Conservation (phyloP, 1,140 invertebrate species). For the Cepaea nemoralis region DNA sequence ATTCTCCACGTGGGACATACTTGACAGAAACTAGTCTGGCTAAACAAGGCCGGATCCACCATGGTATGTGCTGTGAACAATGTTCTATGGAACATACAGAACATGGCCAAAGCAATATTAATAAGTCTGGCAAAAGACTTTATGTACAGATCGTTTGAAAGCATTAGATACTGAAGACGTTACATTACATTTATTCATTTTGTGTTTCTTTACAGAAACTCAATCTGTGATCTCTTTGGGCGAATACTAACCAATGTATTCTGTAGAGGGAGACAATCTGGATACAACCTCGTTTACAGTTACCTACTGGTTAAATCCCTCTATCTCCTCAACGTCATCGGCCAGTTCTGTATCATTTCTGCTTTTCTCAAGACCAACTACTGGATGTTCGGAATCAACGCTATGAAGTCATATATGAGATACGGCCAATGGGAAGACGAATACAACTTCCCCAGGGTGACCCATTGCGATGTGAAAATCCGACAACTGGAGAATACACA, state of each 20-base stretch:
- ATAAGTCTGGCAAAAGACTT: no score
- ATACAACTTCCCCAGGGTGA: slow-evolving; percentile 70
- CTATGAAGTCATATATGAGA: slow-evolving; percentile 65
- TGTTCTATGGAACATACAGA: no score
- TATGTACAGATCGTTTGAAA: no score
- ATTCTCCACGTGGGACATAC: no score
- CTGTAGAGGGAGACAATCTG: slow-evolving; percentile 44
- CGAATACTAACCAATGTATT: neutral
- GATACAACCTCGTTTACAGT: slow-evolving; percentile 68
- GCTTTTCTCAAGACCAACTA: slow-evolving; percentile 70
- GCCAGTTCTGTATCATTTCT: slow-evolving; percentile 72
- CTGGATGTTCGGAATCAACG: slow-evolving; percentile 66
- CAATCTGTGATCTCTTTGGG: neutral
- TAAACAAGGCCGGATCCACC: no score
- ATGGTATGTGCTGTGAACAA: no score
- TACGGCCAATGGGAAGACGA: slow-evolving; percentile 66
- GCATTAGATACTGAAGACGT: neutral
- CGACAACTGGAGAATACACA: slow-evolving; percentile 66
- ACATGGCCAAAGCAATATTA: no score
- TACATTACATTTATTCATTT: neutral
- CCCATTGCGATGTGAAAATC: slow-evolving; percentile 73
- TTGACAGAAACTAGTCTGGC: no score
- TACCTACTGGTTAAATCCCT: slow-evolving; percentile 72
- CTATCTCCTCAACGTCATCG: slow-evolving; percentile 58
- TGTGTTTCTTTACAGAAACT: neutral